Percentiles rank a stretch among this genome's conserved stretches.
Evolutionary conservation across 2,113 vertebrate genomes (phyloP).

Genomic region (Nibea albiflora): DNA sequence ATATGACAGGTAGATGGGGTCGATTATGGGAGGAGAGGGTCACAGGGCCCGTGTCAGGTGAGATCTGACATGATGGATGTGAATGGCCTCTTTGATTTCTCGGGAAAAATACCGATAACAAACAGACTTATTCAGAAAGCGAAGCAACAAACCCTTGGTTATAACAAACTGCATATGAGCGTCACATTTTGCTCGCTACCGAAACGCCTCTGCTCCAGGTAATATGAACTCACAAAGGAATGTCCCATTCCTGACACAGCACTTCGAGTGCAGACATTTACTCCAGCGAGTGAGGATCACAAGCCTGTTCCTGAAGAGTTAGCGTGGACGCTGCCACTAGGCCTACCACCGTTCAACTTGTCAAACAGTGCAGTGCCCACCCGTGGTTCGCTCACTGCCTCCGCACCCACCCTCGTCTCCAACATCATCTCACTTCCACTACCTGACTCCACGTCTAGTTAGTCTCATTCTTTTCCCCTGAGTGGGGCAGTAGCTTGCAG

Average conservation of each 20-base stretch:
- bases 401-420: background rate
- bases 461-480: constrained; percentile 21
- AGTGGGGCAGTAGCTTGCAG: constrained; percentile 35
- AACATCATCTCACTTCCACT: constrained; percentile 15
- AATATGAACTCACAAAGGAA: background rate
- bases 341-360: background rate
- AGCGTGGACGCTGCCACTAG: background rate
- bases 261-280: background rate
- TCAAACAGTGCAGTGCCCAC: background rate
- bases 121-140: background rate
- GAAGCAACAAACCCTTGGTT: background rate
- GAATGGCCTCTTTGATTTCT: background rate
- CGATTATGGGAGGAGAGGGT: background rate
- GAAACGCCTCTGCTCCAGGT: background rate
- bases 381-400: background rate
- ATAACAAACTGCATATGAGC: background rate
- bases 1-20: background rate
- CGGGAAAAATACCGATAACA: background rate
- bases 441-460: constrained; percentile 39
- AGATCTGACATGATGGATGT: background rate
- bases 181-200: background rate
- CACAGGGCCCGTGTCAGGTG: background rate
- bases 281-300: background rate
- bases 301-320: background rate
- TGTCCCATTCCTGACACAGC: constrained; percentile 3